Percentiles rank a stretch among this genome's conserved stretches.
Evolutionary conservation across 2,113 vertebrate species (phyloP).

Genomic region (Cavia aperea): DNA sequence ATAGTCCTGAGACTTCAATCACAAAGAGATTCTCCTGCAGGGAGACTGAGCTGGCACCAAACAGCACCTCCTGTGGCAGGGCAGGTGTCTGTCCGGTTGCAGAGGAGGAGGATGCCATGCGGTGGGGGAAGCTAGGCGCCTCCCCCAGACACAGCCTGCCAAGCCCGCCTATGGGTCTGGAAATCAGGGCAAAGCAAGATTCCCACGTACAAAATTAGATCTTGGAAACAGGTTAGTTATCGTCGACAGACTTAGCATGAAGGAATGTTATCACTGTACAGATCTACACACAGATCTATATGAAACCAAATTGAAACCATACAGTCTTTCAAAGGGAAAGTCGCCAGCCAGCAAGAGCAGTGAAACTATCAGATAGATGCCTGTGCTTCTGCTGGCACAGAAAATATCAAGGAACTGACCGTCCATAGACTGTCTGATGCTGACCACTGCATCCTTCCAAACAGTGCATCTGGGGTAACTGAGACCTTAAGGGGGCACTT

Average conservation of each 20-base stretch:
- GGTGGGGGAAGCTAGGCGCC: not conserved
- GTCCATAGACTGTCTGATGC: not conserved
- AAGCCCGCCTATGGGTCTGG: conserved; percentile 63
- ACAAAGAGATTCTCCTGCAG: not conserved
- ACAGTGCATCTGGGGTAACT: not conserved
- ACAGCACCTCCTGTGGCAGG: not conserved
- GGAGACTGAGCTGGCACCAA: not conserved
- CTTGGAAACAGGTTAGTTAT: conserved; percentile 69
- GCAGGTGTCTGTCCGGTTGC: not conserved
- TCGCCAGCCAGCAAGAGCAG: not conserved
- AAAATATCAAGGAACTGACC: not conserved
- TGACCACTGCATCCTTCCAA: rapidly evolving
- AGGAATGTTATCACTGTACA: conserved; percentile 57
- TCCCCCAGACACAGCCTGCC: conserved; percentile 22
- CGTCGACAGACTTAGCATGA: conserved; percentile 53
- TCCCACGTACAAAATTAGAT: conserved; percentile 68
- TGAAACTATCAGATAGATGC: not conserved
- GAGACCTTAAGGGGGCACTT: not conserved
- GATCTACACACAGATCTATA: conserved; percentile 53
- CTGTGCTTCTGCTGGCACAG: not conserved
- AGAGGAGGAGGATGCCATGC: not conserved
- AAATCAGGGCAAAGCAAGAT: conserved; percentile 69
- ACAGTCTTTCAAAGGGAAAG: conserved; percentile 41
- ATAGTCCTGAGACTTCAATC: not conserved
- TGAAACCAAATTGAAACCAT: conserved; percentile 49